A percentile compares a stretch with the other conserved stretches of the same genome.
Conservation (phyloP, 2,113 vertebrate genomes). For the Cisticola juncidis region DNA sequence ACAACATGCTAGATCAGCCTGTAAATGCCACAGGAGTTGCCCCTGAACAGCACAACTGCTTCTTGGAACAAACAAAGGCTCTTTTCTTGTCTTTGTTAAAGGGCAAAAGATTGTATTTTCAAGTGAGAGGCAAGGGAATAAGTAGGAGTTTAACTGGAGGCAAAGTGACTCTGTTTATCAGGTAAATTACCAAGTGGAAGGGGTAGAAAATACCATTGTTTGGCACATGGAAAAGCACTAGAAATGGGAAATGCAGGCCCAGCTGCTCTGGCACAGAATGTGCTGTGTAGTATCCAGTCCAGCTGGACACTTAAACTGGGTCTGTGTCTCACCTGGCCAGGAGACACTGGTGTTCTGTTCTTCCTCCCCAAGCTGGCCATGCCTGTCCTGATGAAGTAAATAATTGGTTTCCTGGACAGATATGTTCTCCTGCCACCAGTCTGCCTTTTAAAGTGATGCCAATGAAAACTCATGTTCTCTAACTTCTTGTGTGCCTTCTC, state of each 20-base stretch:
- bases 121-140: not conserved
- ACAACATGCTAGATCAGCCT: not conserved
- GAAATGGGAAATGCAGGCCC: not conserved
- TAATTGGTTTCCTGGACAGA: not conserved
- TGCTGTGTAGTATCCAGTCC: not conserved
- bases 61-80: conserved; percentile 7
- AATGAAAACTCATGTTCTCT: not conserved
- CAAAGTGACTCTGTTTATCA: not conserved
- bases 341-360: not conserved
- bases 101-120: not conserved
- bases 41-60: not conserved
- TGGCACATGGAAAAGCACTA: not conserved
- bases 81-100: conserved; percentile 17
- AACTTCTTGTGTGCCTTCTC: not conserved
- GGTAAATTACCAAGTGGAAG: not conserved
- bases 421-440: not conserved
- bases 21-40: not conserved
- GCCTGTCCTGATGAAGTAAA: not conserved
- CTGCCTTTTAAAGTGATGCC: not conserved
- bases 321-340: not conserved
- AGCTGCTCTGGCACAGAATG: not conserved
- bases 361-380: not conserved
- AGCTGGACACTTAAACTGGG: not conserved
- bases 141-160: not conserved
- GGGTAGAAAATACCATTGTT: not conserved